Base-by-base conservation (phyloP, 92 coral and sea anemone genomes). In the Plumapathes pennacea region DNA sequence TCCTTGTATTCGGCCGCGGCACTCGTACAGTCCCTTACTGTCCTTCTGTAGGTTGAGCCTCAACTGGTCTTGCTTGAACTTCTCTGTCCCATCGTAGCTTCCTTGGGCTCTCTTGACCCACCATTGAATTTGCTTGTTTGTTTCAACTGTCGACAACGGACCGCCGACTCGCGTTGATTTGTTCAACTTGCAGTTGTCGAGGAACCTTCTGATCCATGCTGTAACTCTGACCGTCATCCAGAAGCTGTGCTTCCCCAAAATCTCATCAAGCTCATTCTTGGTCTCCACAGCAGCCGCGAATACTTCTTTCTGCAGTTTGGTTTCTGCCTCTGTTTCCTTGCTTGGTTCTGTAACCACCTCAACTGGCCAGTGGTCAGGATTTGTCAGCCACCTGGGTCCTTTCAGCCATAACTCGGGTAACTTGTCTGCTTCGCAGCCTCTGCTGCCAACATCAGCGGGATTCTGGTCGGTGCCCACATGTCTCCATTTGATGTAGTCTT, bases 381-480 rank as follows among this genome's bases (percentile, higher is more conserved):
- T 32, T 3, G 67, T 1, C 61, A 66, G 57, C 76, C 76, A 76
- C 1, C 48, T 29, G 20, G 75, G 83, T 28, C 75, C 83, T 1
- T 59, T 12, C 39, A 65, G 23, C 69, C 75, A 76, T 11, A 41
- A 10, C 1, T 32, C 62, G 46, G 62, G 2, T 11, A 65, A 45
- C 23, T 66, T 31, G 42, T 11, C 36, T 32, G 47, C 53, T 3
- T 48, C 18, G 28, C 59, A 46, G 19, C 67, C 68, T 48, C 67
- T 32, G 49, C 60, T 70, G 32, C 68, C 77, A 9, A 70, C 13
- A 36, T 46, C 67, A 0, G 67, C 60, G 0, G 60, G 60, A n/a
- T 57, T 70, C 25, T 47, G 50, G 29, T 58, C 34, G 32, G 73
- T 51, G 71, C 28, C 48, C 3, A 65, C 73, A 38, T 65, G 61